These are phyloP conservation scores for Psix sp. DNA, from an alignment of 1,140 invertebrate genomes.

Conservation along the genomic window DNA sequence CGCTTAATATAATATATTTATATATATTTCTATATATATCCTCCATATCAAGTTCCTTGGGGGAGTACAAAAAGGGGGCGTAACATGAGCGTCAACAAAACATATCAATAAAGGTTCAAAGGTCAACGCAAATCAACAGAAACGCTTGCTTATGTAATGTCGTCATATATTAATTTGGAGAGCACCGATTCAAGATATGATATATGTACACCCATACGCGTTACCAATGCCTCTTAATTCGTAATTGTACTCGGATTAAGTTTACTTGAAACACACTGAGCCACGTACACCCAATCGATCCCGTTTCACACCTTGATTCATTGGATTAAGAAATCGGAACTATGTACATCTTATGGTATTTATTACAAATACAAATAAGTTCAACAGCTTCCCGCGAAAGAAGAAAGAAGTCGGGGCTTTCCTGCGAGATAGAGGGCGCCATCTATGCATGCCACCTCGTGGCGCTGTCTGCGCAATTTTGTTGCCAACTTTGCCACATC, in stretches of 20 bases:
- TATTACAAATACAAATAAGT: slow-evolving; percentile 49
- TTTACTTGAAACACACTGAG: slow-evolving; percentile 59
- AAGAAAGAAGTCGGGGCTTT: slow-evolving; percentile 54
- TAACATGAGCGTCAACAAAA: slow-evolving; percentile 51
- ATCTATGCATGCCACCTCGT: no score
- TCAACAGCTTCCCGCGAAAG: slow-evolving; percentile 41
- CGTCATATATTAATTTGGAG: slow-evolving; percentile 49
- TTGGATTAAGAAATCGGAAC: slow-evolving; percentile 32
- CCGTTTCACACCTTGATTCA: slow-evolving; percentile 9
- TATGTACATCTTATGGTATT: slow-evolving; percentile 50
- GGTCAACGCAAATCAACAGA: slow-evolving; percentile 51
- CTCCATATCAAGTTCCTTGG: slow-evolving; percentile 13
- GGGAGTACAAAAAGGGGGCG: slow-evolving; percentile 37
- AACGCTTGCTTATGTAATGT: slow-evolving; percentile 43
- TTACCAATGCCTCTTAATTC: slow-evolving; percentile 51
- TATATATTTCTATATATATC: slow-evolving; percentile 19
- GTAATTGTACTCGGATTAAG: slow-evolving; percentile 64
- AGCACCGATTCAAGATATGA: slow-evolving; percentile 48
- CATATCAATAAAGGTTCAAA: slow-evolving; percentile 47
- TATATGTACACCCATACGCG: slow-evolving; percentile 42
- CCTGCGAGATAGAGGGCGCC: slow-evolving; percentile 44
- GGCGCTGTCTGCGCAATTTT: no score
- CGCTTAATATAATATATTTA: slow-evolving; percentile 30
- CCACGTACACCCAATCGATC: slow-evolving; percentile 33
- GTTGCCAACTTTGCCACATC: slow-evolving; percentile 7